These are phyloP conservation scores for Apogon hyalosoma DNA, from an alignment of 2,797 vertebrate species.

Conservation along the genomic window DNA sequence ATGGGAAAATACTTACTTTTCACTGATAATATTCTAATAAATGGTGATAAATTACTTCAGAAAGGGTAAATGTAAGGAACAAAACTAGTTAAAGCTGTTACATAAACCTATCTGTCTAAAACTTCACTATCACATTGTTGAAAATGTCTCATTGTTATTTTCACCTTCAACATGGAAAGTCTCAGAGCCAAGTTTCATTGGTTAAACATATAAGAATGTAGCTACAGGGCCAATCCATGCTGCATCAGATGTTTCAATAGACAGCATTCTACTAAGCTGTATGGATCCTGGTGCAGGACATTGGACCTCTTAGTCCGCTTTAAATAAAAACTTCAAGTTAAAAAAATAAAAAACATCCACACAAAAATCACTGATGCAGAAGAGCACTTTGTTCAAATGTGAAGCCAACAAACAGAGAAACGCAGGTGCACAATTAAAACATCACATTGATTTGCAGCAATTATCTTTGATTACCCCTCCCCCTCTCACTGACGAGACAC, in stretches of 20 bases:
- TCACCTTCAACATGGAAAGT: slow-evolving; percentile 4
- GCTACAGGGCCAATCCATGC: neutral
- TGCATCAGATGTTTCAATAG: neutral
- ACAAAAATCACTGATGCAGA: slow-evolving; percentile 20
- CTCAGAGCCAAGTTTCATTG: neutral
- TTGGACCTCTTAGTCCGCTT: slow-evolving; percentile 15
- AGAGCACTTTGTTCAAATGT: slow-evolving; percentile 24
- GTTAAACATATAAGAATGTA: neutral
- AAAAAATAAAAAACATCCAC: slow-evolving; percentile 17
- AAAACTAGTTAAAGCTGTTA: neutral
- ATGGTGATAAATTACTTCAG: no score
- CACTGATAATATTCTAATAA: no score
- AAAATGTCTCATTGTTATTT: neutral
- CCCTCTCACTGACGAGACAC: slow-evolving; percentile 52
- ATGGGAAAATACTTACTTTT: no score
- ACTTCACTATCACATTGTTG: neutral
- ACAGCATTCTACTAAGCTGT: neutral
- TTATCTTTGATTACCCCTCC: slow-evolving; percentile 77
- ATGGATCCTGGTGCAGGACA: slow-evolving; percentile 18
- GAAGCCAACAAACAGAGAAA: slow-evolving; percentile 44
- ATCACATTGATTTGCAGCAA: slow-evolving; percentile 70
- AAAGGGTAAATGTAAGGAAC: no score
- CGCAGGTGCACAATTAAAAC: slow-evolving; percentile 78
- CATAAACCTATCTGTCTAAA: neutral
- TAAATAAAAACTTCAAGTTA: slow-evolving; percentile 17